phyloP scores from a whole-genome alignment of 2,888 invertebrate genomes.

The Leucophora obtusa region DNA sequence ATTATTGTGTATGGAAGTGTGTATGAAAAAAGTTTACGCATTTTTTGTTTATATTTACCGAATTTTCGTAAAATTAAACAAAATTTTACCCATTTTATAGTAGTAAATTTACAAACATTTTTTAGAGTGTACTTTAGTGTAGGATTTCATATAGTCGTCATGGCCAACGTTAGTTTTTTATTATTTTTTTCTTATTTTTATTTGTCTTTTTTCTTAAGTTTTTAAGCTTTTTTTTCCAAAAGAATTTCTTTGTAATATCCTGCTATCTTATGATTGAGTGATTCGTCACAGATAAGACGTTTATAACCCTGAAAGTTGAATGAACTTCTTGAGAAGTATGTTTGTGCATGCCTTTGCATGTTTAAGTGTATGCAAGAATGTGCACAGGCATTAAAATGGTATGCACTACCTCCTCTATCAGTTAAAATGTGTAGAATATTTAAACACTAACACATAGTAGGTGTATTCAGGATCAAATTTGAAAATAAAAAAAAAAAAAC shows the following conservation, averaged over 20 bases:
- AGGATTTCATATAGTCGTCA: no score
- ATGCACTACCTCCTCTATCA: constrained; percentile 33
- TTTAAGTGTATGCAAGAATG: not conserved
- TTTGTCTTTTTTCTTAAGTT: not conserved
- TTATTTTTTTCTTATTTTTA: no score
- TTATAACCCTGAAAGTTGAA: constrained; percentile 64
- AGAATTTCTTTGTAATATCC: constrained; percentile 49
- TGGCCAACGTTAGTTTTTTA: no score
- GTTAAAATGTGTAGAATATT: constrained; percentile 38
- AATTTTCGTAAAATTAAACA: no score
- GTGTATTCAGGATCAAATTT: not conserved
- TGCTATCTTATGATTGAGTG: constrained; percentile 52
- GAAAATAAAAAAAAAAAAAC: no score
- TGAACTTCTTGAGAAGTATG: constrained; percentile 44
- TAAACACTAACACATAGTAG: constrained; percentile 23
- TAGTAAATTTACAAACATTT: no score
- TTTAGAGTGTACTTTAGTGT: no score
- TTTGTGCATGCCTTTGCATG: constrained; percentile 3
- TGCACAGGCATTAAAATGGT: constrained; percentile 26
- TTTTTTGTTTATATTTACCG: no score
- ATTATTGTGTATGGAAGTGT: no score
- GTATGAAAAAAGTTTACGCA: no score
- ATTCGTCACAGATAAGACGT: constrained; percentile 61
- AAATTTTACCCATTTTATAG: no score
- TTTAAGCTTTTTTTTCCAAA: not conserved